These are phyloP conservation scores for Alfaro cultratus DNA, from an alignment of 2,797 vertebrate genomes.

Conservation along the genomic window DNA sequence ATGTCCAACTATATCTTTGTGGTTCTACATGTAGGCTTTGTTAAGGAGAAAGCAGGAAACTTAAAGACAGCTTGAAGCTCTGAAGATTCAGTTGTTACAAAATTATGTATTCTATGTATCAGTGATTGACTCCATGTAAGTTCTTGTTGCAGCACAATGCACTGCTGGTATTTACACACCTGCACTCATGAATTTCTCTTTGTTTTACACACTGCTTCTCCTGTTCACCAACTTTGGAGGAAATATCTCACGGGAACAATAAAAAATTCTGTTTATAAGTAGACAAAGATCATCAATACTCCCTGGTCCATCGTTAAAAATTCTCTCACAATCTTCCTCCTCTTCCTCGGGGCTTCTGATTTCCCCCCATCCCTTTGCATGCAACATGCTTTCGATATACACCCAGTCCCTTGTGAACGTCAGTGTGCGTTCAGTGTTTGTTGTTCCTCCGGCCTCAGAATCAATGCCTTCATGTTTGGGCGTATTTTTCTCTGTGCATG, in stretches of 20 bases:
- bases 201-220: conserved; percentile 4
- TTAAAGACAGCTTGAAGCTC: background rate
- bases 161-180: background rate
- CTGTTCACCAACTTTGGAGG: conserved; percentile 36
- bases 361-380: conserved; percentile 58
- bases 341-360: conserved; percentile 57
- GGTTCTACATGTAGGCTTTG: background rate
- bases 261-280: conserved; percentile 33
- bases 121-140: background rate
- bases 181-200: conserved; percentile 1
- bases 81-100: background rate
- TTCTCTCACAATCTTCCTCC: conserved; percentile 55
- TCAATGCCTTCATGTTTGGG: conserved; percentile 32
- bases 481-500: conserved; percentile 42
- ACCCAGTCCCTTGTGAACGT: conserved; percentile 47
- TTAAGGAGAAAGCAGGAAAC: background rate
- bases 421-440: conserved; percentile 32
- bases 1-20: background rate
- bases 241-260: conserved; percentile 40
- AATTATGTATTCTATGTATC: background rate
- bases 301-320: conserved; percentile 53
- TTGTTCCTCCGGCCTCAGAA: conserved; percentile 32
- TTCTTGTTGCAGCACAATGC: background rate
- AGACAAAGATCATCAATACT: conserved; percentile 45
- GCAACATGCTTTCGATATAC: conserved; percentile 61